Conservation (phyloP, 1,140 invertebrate species). For the Asbolus verrucosus region DNA sequence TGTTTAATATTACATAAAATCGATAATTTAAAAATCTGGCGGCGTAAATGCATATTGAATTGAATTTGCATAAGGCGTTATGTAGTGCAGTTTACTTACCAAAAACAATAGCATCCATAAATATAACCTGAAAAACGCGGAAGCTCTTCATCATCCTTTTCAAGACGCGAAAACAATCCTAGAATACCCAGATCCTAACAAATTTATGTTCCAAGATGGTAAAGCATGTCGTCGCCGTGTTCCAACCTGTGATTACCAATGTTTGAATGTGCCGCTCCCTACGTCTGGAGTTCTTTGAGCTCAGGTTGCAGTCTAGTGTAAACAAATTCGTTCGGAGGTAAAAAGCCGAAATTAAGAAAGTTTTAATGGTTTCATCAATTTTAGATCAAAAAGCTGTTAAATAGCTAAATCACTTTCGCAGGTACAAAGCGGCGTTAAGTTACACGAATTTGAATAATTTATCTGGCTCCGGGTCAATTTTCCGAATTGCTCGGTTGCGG, state of each 20-base stretch:
- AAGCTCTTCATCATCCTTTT: no score
- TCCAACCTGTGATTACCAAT: no score
- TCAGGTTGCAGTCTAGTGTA: neutral
- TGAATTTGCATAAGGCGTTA: no score
- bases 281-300: neutral
- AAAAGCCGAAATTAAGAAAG: constrained; percentile 20
- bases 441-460: constrained; percentile 29
- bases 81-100: no score
- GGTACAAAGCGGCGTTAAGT: constrained; percentile 13
- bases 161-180: neutral
- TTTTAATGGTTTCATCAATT: constrained; percentile 31
- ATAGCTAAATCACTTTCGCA: constrained; percentile 9
- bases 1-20: no score
- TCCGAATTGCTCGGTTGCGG: constrained; percentile 12
- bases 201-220: no score
- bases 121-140: no score
- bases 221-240: no score
- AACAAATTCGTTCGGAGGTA: constrained; percentile 14
- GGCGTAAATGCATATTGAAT: no score
- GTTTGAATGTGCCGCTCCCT: no score
- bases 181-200: neutral
- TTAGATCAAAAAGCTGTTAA: constrained; percentile 30
- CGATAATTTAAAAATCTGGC: no score
- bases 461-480: constrained; percentile 5
- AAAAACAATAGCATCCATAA: no score